phyloP scores from a whole-genome alignment of 2,797 vertebrate genomes.

The Acomys russatus region DNA sequence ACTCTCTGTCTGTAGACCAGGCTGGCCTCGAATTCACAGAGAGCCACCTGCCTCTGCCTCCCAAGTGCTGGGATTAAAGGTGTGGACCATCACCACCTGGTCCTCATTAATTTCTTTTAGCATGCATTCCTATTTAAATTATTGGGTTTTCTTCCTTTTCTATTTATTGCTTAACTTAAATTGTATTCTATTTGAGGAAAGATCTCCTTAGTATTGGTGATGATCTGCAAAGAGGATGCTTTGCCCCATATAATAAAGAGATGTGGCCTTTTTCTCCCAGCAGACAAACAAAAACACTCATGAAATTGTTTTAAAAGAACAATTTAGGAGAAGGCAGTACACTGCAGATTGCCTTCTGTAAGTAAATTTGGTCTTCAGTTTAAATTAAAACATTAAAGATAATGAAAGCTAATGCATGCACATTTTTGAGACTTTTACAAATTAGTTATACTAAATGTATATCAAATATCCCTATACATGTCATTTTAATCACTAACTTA shows the following conservation, averaged over 20 bases:
- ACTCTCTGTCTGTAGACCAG: too few species aligned
- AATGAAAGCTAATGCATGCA: not conserved
- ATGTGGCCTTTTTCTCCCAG: not conserved
- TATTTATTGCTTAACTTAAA: slow-evolving; percentile 29
- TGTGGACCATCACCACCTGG: too few species aligned
- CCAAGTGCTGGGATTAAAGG: too few species aligned
- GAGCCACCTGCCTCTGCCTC: too few species aligned
- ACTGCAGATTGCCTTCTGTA: not conserved
- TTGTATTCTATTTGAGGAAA: slow-evolving; percentile 36
- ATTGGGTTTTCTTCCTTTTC: slow-evolving; percentile 47
- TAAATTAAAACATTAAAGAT: not conserved
- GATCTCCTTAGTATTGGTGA: not conserved
- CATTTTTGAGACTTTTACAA: not conserved
- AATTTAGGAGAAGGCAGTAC: not conserved
- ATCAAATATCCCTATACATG: not conserved
- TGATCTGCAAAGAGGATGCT: not conserved
- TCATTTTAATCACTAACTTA: slow-evolving; percentile 28
- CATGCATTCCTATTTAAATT: slow-evolving; percentile 28
- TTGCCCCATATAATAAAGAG: slow-evolving; percentile 8
- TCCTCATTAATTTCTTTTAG: slow-evolving; percentile 41
- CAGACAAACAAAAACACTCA: slow-evolving; percentile 14
- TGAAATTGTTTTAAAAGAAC: slow-evolving; percentile 43
- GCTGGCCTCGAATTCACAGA: too few species aligned
- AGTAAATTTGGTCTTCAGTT: not conserved
- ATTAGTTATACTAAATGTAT: slow-evolving; percentile 27